Conservation (phyloP, 1,140 invertebrate species). For the Telenomus remus region DNA sequence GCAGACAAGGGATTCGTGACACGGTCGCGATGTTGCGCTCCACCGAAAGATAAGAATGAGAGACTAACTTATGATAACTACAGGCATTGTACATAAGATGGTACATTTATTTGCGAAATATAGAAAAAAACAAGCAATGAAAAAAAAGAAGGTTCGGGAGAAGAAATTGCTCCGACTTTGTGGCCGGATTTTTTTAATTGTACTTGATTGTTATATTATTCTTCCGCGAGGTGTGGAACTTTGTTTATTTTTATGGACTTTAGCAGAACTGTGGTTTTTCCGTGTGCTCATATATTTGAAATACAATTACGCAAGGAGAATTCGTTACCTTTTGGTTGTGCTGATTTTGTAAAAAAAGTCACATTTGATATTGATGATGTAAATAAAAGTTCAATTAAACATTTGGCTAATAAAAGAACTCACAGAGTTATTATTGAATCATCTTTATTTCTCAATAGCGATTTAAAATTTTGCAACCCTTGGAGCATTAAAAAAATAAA, state of each 20-base stretch:
- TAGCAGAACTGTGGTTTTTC: slow-evolving; percentile 46
- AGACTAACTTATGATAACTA: slow-evolving; percentile 64
- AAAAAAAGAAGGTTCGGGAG: slow-evolving; percentile 6
- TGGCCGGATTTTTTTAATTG: slow-evolving; percentile 61
- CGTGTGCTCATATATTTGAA: slow-evolving; percentile 54
- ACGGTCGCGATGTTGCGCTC: slow-evolving; percentile 36
- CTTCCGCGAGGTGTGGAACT: slow-evolving; percentile 51
- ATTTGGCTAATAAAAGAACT: slow-evolving; percentile 41
- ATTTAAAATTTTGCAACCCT: no score
- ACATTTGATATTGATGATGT: slow-evolving; percentile 57
- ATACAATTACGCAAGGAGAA: slow-evolving; percentile 32
- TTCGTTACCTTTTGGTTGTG: slow-evolving; percentile 24
- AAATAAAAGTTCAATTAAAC: slow-evolving; percentile 58
- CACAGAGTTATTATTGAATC: neutral
- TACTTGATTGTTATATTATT: slow-evolving; percentile 51
- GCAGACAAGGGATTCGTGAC: slow-evolving; percentile 23
- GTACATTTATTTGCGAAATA: slow-evolving; percentile 63
- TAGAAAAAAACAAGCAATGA: slow-evolving; percentile 10
- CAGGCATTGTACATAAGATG: slow-evolving; percentile 71
- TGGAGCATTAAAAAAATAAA: no score
- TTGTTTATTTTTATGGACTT: slow-evolving; percentile 52
- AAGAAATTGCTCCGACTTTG: neutral
- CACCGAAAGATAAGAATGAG: slow-evolving; percentile 52
- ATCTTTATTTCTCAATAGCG: no score
- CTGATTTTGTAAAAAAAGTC: slow-evolving; percentile 52